These are phyloP conservation scores for Rhinichthys klamathensis DNA, from an alignment of 2,113 vertebrate species.

Conservation along the genomic window DNA sequence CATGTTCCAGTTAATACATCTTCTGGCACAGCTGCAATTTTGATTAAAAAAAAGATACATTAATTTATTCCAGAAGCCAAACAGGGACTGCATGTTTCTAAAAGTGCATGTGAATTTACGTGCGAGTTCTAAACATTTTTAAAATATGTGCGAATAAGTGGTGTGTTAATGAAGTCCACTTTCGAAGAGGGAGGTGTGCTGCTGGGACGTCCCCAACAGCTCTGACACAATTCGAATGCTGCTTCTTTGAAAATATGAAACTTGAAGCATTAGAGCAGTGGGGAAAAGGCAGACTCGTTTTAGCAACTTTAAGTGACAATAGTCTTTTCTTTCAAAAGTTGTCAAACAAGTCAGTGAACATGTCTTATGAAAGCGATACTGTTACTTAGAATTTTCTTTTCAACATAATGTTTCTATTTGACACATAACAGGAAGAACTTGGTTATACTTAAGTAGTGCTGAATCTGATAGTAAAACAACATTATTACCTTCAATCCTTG, in stretches of 20 bases:
- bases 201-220: not conserved
- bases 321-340: conserved; percentile 60
- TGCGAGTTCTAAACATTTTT: not conserved
- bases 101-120: not conserved
- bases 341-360: conserved; percentile 72
- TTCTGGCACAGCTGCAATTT: not conserved
- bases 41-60: not conserved
- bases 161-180: not conserved
- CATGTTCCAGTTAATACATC: not conserved
- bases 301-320: conserved; percentile 53
- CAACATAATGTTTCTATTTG: not conserved
- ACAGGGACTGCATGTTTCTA: not conserved
- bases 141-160: not conserved
- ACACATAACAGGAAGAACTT: not conserved
- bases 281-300: conserved; percentile 43
- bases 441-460: not conserved
- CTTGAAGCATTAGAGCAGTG: conserved; percentile 51
- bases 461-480: too few species aligned
- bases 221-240: not conserved
- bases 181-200: not conserved
- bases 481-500: not conserved
- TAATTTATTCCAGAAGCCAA: not conserved
- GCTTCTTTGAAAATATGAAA: conserved; percentile 34
- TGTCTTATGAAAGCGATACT: conserved; percentile 60
- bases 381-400: conserved; percentile 46